These are phyloP conservation scores for Chaitophorus viminalis DNA, from an alignment of 2,888 invertebrate genomes.

Conservation along the genomic window DNA sequence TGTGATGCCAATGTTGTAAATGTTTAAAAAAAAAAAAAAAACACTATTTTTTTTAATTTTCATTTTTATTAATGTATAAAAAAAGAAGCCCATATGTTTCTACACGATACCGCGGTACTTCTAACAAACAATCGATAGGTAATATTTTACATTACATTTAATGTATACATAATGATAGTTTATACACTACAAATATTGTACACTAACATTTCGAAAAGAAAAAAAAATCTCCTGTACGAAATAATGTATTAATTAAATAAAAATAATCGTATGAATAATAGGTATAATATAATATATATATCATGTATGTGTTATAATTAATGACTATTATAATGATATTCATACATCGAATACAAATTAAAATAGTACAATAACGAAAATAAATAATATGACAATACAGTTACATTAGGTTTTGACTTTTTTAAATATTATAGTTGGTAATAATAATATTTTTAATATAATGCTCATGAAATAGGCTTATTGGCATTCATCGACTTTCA, in stretches of 20 bases:
- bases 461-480: not conserved
- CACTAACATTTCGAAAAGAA: not conserved
- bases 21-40: constrained; percentile 8
- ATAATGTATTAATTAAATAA: not conserved
- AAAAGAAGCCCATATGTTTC: not conserved
- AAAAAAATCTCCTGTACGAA: not conserved
- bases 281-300: no score
- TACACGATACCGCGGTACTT: not conserved
- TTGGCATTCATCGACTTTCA: not conserved
- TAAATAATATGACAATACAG: not conserved
- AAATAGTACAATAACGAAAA: not conserved
- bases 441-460: not conserved
- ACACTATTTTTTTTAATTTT: not conserved
- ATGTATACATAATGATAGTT: not conserved
- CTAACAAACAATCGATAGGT: not conserved
- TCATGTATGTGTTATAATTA: not conserved
- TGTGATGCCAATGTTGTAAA: not conserved
- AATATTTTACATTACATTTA: not conserved
- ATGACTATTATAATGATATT: not conserved
- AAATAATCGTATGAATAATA: not conserved
- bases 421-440: not conserved
- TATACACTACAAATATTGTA: not conserved
- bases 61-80: not conserved
- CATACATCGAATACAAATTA: not conserved
- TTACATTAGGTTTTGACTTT: not conserved